Conservation (phyloP, 2,113 vertebrate genomes). For the Sorex fumeus region DNA sequence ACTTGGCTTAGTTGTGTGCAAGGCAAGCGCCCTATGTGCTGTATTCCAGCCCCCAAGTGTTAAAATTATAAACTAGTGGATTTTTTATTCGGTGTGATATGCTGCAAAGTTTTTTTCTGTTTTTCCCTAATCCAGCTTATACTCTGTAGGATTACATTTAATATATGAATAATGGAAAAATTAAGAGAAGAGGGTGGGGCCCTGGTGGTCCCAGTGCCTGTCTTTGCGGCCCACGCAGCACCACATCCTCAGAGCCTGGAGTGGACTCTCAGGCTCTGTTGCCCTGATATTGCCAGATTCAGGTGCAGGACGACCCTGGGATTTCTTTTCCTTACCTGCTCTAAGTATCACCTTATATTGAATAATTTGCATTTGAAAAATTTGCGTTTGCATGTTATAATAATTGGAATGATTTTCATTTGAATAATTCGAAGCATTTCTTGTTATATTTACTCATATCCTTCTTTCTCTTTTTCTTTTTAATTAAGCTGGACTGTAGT, state of each 20-base stretch:
- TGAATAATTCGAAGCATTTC: neutral
- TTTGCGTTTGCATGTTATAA: neutral
- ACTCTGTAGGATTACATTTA: neutral
- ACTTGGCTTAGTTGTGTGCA: no score
- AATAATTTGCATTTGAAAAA: neutral
- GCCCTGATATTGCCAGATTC: no score
- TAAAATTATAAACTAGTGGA: constrained; percentile 15
- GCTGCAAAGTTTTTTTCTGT: constrained; percentile 42
- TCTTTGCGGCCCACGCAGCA: no score
- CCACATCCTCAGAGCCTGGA: no score
- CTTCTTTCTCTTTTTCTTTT: constrained; percentile 77
- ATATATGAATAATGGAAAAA: neutral
- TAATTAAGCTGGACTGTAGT: constrained; percentile 96
- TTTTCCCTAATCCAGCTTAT: neutral
- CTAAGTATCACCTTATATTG: neutral
- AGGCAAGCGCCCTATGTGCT: no score
- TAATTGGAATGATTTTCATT: neutral
- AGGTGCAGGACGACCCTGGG: no score
- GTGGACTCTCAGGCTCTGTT: no score
- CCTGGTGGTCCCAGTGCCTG: no score
- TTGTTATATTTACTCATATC: neutral
- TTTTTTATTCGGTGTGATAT: neutral
- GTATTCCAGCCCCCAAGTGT: neutral
- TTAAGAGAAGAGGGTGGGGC: neutral
- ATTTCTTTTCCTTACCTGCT: constrained; percentile 4